Base-by-base conservation (phyloP, 2,797 vertebrate genomes). In the Avahi laniger region DNA sequence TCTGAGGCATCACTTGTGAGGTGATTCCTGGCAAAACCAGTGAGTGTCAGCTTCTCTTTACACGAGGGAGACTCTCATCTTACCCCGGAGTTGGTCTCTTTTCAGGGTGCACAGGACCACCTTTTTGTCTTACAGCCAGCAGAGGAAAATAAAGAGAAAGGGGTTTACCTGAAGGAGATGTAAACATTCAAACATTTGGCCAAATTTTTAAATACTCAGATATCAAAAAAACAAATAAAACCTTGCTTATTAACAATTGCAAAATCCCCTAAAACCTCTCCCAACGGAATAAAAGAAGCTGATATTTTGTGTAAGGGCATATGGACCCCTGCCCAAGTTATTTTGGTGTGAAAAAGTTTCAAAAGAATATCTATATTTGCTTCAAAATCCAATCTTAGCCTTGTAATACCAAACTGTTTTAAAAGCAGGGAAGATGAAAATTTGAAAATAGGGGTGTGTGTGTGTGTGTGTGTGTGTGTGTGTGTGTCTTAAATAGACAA, bases 381-480 rank as follows among this genome's bases (percentile, higher is more conserved):
- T 95, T 52, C 67, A 94, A 93, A 89, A 72, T n/a, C 70, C 65
- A 79, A 26, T 59, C 75, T 94, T 82, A 86, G 18, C 52, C 67
- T 80, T 88, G 84, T 33, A 94, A 90, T 82, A n/a, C 4, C n/a
- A 96, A 88, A 89, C 38, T 89, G 57, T 50, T 69, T 89, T 84
- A 54, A 89, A 94, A 72, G 7, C 43, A 83, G 52, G 13, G 28
- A 81, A 95, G 35, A 96, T 80, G 43, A 88, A 94, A 70, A 85
- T 73, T 22, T 94, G 82, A 93, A 46, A 61, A 30, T 38, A 57
- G 54, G 79, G 30, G 28, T 48, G 28, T 46, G 8, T 73, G 41
- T 28, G 35, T 69, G 65, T 67, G 17, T 20, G 65, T 38, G n/a
- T 35, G 70, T 70, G 38, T 43, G 69, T 43, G 38, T 41, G 24